Conservation (phyloP, 2,113 vertebrate species). For the Leptobrachium leishanense region DNA sequence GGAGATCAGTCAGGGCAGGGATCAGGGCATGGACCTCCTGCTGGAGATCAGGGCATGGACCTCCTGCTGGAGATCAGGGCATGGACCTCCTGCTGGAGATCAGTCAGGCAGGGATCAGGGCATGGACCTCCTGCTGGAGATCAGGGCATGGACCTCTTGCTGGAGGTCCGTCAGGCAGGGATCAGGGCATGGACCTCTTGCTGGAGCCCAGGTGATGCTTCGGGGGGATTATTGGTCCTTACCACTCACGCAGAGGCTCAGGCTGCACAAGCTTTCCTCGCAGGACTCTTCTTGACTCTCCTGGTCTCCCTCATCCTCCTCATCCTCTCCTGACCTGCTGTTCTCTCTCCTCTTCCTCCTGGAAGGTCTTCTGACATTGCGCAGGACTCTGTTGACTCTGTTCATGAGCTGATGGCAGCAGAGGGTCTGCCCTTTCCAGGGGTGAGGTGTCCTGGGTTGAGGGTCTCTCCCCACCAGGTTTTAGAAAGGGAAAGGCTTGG, state of each 20-base stretch:
- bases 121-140: too few relatives aligned
- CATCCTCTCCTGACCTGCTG: slow-evolving; percentile 65
- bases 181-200: not conserved
- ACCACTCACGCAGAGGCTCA: slow-evolving; percentile 71
- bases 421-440: not conserved
- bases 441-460: not conserved
- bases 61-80: too few relatives aligned
- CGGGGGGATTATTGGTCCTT: slow-evolving; percentile 53
- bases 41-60: too few relatives aligned
- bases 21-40: too few relatives aligned
- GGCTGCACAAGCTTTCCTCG: slow-evolving; percentile 67
- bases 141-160: too few relatives aligned
- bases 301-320: slow-evolving; percentile 63
- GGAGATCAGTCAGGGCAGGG: too few relatives aligned
- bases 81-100: too few relatives aligned
- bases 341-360: slow-evolving; percentile 66
- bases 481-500: slow-evolving; percentile 5
- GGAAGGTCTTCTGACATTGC: slow-evolving; percentile 69
- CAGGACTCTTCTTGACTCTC: slow-evolving; percentile 62
- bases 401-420: slow-evolving; percentile 58
- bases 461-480: slow-evolving; percentile 1
- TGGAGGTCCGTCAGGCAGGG: not conserved
- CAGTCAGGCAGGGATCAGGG: too few relatives aligned
- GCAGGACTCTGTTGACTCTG: slow-evolving; percentile 67
- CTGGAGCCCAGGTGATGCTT: not conserved